Evolutionary conservation across 1,140 invertebrate genomes (phyloP).

Genomic region (Leptinotarsa texana): DNA sequence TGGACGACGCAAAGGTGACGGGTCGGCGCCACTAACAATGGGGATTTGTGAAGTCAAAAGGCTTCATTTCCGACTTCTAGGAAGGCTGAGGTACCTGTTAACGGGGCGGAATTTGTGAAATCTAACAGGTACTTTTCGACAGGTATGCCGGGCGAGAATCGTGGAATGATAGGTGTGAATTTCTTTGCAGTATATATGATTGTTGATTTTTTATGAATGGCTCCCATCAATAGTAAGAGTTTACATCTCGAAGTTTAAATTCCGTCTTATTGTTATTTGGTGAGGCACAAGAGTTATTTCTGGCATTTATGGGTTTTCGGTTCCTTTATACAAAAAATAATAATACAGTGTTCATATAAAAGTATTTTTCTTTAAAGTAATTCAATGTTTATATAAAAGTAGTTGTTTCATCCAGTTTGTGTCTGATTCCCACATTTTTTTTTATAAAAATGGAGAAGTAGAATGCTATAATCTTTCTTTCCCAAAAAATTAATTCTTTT

Average conservation of each 20-base stretch:
- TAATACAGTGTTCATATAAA: too few relatives aligned
- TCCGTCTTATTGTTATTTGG: neutral
- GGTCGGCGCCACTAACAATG: constrained; percentile 27
- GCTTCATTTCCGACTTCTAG: constrained; percentile 29
- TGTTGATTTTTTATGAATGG: neutral
- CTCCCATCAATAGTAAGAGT: neutral
- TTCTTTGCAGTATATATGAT: neutral
- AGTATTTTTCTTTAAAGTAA: too few relatives aligned
- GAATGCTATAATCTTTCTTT: too few relatives aligned
- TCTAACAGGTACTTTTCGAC: constrained; percentile 17
- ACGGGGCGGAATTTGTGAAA: constrained; percentile 24
- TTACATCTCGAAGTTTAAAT: neutral
- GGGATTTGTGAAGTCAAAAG: constrained; percentile 27
- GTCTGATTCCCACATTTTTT: too few relatives aligned
- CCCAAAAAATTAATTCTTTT: too few relatives aligned
- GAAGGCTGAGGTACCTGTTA: constrained; percentile 29
- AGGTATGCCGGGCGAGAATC: neutral
- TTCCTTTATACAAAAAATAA: too few relatives aligned
- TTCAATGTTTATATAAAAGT: too few relatives aligned
- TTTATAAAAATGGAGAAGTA: too few relatives aligned
- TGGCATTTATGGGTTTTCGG: too few relatives aligned
- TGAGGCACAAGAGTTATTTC: too few relatives aligned
- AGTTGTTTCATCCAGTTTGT: too few relatives aligned
- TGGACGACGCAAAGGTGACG: neutral
- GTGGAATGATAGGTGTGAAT: constrained; percentile 10